Base-by-base conservation (phyloP, 64 coral and sea anemone genomes). In the Orbicella faveolata region DNA sequence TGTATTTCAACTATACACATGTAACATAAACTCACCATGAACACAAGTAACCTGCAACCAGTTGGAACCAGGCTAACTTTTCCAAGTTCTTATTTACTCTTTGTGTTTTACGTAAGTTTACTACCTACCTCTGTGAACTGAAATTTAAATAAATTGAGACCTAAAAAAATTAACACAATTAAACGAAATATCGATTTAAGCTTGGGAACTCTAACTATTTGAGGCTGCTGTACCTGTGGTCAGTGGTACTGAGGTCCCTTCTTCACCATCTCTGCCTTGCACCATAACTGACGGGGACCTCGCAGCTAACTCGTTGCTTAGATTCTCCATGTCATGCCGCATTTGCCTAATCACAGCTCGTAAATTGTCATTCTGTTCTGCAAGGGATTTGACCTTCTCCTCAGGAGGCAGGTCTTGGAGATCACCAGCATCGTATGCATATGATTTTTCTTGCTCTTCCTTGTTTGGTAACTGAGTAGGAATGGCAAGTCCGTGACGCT, bases 291-390 rank as follows among this genome's bases (percentile, higher is more conserved):
- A 83, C 0, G 95, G 78, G 75, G 95, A 77, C 79, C 74, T 93
- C 23, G 70, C 63, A 5, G 88, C 90, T 33, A 89, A 72, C 59
- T 96, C 91, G 75, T 88, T 94, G 35, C 77, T 96, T 18, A 99
- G 89, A 33, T 94, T 91, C 59, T 99, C 97, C 94, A 99, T 95
- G 41, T 99, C 94, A 34, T 96, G 78, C 36, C 97, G 83, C 97
- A 99, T 99, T 65, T 99, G 97, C 77, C 91, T 86, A 75, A 99
- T 91, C 21, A 96, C 89, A 35, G 36, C 88, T 62, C 90, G 62
- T 76, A 99, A 87, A 75, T 87, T 90, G 14, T 86, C 61, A 81
- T 96, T 99, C 75, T 93, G 97, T 75, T 12, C 84, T 79, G 88
- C 82, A 30, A 93, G 63, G 39, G 75, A 64, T 82, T 89, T 89